Evolutionary conservation across 1,140 invertebrate genomes (phyloP).

Genomic region (Polypedilum pembai): DNA sequence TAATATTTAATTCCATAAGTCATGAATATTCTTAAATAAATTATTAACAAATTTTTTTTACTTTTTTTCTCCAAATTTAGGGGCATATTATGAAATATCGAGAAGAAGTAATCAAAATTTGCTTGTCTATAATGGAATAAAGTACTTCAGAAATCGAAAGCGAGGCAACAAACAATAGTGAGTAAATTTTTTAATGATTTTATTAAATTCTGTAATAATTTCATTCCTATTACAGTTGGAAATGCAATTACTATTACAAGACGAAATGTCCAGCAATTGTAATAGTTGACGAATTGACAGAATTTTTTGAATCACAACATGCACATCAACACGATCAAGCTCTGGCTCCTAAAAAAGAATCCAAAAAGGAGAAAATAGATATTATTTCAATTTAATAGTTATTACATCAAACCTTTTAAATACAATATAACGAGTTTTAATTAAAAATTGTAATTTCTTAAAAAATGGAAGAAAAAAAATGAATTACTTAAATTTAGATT

Average conservation of each 20-base stretch:
- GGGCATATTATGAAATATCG: slow-evolving; percentile 36
- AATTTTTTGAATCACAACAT: slow-evolving; percentile 40
- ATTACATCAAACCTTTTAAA: no score
- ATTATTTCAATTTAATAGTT: background rate
- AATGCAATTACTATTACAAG: slow-evolving; percentile 42
- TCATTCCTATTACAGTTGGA: slow-evolving; percentile 34
- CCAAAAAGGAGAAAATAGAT: background rate
- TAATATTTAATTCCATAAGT: slow-evolving; percentile 14
- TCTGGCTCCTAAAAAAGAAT: background rate
- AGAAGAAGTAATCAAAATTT: slow-evolving; percentile 43
- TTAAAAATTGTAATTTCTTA: background rate
- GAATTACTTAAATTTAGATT: background rate
- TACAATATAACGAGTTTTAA: no score
- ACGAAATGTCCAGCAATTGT: slow-evolving; percentile 43
- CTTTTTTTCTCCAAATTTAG: background rate
- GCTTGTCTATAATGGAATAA: slow-evolving; percentile 42
- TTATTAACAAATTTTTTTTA: background rate
- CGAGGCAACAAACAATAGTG: slow-evolving; percentile 40
- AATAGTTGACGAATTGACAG: slow-evolving; percentile 40
- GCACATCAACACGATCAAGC: slow-evolving; percentile 36
- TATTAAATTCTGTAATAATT: no score
- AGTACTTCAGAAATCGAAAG: slow-evolving; percentile 42
- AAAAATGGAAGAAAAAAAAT: background rate
- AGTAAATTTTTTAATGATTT: background rate
- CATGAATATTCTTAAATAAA: background rate